Conservation (phyloP, 2,888 invertebrate species). For the Synanthedon vespiformis region DNA sequence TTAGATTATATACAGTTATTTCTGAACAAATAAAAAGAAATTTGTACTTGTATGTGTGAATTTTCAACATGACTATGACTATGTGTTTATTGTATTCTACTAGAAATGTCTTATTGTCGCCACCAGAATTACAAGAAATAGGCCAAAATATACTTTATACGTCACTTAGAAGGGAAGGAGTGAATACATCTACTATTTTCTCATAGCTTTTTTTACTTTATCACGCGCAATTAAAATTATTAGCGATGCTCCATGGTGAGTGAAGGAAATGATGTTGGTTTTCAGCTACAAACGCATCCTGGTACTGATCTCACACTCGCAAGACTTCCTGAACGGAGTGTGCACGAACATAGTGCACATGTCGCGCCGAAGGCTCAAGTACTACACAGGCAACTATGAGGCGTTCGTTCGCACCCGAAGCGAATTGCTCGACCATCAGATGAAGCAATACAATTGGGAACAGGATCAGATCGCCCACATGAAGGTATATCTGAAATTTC, state of each 20-base stretch:
- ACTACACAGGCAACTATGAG: conserved; percentile 98
- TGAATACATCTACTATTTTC: no score
- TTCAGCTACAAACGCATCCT: conserved; percentile 93
- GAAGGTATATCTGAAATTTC: conserved; percentile 76
- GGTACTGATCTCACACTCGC: conserved; percentile 98
- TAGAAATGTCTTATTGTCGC: no score
- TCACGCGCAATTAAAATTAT: neutral
- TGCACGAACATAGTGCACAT: conserved; percentile 97
- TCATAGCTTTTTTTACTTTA: no score
- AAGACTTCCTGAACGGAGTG: conserved; percentile 98
- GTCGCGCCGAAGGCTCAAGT: conserved; percentile 91
- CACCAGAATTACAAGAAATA: no score
- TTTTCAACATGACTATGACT: no score
- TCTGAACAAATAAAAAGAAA: no score
- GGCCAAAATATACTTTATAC: neutral
- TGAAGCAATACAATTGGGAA: conserved; percentile 99
- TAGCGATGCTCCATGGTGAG: neutral
- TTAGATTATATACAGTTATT: no score
- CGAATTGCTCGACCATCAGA: conserved; percentile 97
- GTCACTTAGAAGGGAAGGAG: neutral
- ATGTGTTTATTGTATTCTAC: no score
- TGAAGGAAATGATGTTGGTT: conserved; percentile 4
- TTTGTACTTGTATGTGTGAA: no score
- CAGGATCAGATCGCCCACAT: conserved; percentile 99
- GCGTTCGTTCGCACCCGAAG: conserved; percentile 92